These are phyloP conservation scores for Disparrhopalites patrizii DNA, from an alignment of 2,888 invertebrate genomes.

Conservation along the genomic window DNA sequence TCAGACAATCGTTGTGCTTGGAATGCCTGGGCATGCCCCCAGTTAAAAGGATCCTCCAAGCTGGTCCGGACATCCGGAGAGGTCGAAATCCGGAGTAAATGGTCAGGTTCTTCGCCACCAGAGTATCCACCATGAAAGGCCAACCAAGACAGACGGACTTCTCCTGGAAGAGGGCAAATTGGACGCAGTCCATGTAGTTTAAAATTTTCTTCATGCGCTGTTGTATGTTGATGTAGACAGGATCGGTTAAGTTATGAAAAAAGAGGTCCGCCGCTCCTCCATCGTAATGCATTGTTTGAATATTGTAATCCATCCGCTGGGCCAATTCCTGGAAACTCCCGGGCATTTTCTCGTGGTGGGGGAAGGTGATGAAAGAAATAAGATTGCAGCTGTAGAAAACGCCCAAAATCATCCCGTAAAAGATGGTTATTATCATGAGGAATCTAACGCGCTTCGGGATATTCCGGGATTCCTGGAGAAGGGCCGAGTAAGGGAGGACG, in stretches of 20 bases:
- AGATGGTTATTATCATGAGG: background rate
- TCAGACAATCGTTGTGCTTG: background rate
- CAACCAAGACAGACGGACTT: constrained; percentile 7
- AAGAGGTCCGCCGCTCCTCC: background rate
- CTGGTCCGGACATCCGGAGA: background rate
- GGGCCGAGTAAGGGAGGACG: background rate
- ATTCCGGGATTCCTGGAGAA: background rate
- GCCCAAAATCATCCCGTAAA: constrained; percentile 4
- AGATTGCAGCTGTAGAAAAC: constrained; percentile 2
- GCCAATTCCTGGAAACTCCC: constrained; percentile 5
- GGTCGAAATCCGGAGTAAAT: background rate
- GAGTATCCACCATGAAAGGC: background rate
- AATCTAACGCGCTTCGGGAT: background rate
- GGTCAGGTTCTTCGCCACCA: background rate
- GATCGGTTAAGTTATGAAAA: background rate
- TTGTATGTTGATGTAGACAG: background rate
- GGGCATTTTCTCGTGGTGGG: constrained; percentile 4
- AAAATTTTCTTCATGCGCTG: background rate
- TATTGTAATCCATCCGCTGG: background rate
- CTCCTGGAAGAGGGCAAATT: background rate
- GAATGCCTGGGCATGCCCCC: background rate
- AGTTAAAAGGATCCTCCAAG: background rate
- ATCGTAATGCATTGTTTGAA: background rate
- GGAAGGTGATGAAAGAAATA: constrained; percentile 18
- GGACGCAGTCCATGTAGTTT: background rate